These are phyloP conservation scores for Anguilla anguilla DNA, from an alignment of 2,797 vertebrate genomes.

Conservation along the genomic window DNA sequence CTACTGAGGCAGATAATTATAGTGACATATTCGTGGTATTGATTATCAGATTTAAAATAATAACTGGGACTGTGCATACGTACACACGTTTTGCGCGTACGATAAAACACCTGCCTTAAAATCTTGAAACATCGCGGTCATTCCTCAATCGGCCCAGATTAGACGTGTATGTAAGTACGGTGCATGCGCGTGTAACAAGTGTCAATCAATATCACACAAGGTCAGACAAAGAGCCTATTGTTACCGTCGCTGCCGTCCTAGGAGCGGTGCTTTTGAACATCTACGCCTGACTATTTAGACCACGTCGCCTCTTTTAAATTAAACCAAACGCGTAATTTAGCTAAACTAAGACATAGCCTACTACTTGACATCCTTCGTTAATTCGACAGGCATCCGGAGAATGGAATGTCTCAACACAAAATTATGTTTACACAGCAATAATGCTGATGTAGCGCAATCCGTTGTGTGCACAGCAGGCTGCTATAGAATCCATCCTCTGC, in stretches of 20 bases:
- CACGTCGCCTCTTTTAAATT: conserved; percentile 70
- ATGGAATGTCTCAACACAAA: conserved; percentile 72
- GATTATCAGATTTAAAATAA: not conserved
- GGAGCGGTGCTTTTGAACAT: conserved; percentile 54
- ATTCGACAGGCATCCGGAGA: conserved; percentile 71
- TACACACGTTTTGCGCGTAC: not conserved
- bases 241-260: conserved; percentile 32
- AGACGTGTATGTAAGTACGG: not conserved
- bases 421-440: conserved; percentile 68
- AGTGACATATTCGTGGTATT: not conserved
- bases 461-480: not conserved
- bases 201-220: conserved; percentile 64
- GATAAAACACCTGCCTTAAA: not conserved
- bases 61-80: not conserved
- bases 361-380: conserved; percentile 71
- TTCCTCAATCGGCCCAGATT: no score
- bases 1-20: not conserved
- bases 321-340: conserved; percentile 71
- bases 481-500: not conserved
- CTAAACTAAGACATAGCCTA: not conserved
- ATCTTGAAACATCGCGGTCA: not conserved
- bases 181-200: conserved; percentile 56
- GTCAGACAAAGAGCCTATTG: conserved; percentile 68
- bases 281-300: conserved; percentile 53
- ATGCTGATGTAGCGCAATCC: conserved; percentile 70